Percentiles rank a stretch among this genome's conserved stretches.
phyloP scores from a whole-genome alignment of 2,113 vertebrate genomes.

The Dissostichus mawsoni region DNA sequence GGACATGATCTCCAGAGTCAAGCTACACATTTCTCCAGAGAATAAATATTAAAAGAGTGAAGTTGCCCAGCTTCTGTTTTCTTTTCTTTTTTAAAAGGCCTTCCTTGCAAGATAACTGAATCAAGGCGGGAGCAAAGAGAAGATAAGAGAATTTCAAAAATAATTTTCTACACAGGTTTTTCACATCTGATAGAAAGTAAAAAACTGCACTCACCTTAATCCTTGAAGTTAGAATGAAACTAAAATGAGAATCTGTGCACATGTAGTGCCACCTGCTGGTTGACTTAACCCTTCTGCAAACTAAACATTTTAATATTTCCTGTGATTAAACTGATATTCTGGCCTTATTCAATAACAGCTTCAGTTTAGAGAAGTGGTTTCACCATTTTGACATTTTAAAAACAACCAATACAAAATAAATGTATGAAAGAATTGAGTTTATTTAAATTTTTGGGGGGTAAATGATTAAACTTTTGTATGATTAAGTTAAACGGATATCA shows the following conservation, averaged over 20 bases:
- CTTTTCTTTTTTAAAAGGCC: not conserved
- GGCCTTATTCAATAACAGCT: not conserved
- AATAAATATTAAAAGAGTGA: not conserved
- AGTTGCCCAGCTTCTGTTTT: not conserved
- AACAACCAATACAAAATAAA: not conserved
- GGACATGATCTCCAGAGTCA: too few relatives aligned
- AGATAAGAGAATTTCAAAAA: not conserved
- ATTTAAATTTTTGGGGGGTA: not conserved
- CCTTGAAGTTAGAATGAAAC: not conserved
- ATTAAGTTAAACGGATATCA: not conserved
- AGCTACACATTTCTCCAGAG: not conserved
- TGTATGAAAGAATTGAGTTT: not conserved
- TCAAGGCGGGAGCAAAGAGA: not conserved
- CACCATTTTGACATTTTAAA: not conserved
- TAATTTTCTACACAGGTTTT: not conserved
- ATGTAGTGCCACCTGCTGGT: constrained; percentile 28
- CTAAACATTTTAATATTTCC: not conserved
- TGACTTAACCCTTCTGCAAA: not conserved
- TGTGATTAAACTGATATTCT: too few relatives aligned
- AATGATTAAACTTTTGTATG: not conserved
- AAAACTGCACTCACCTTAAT: not conserved
- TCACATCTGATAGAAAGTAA: not conserved
- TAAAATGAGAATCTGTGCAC: not conserved
- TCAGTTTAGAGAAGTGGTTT: not conserved
- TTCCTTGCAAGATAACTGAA: not conserved